Evolutionary conservation across 2,888 invertebrate species (phyloP).

Genomic region (Tenthredo mesomela): DNA sequence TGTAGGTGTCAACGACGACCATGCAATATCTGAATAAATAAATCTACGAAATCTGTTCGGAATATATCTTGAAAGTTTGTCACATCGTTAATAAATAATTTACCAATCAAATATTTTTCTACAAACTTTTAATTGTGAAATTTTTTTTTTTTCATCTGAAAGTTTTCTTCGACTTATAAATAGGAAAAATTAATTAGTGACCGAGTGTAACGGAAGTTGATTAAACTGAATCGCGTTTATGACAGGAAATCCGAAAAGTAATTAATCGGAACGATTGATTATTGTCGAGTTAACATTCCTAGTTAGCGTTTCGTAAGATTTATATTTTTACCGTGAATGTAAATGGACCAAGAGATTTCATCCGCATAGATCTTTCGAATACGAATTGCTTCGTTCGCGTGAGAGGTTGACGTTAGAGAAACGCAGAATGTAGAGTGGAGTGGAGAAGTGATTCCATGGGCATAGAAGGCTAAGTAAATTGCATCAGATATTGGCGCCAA

Average conservation of each 20-base stretch:
- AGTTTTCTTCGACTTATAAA: not conserved
- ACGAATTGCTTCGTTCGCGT: not conserved
- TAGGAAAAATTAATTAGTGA: not conserved
- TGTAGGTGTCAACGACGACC: not conserved
- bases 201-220: not conserved
- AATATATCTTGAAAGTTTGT: not conserved
- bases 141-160: not conserved
- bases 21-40: not conserved
- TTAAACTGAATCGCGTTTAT: not conserved
- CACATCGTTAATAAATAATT: not conserved
- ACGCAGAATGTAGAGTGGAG: not conserved
- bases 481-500: slow-evolving; percentile 5
- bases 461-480: slow-evolving; percentile 18
- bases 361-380: not conserved
- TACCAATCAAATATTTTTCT: not conserved
- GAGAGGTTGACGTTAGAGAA: slow-evolving; percentile 5
- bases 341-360: slow-evolving; percentile 25
- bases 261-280: not conserved
- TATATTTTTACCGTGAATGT: slow-evolving; percentile 6
- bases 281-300: not conserved
- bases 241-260: not conserved
- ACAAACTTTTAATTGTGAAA: not conserved
- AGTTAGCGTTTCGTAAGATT: not conserved
- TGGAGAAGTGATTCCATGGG: not conserved
- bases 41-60: not conserved